Percentiles rank a stretch among this genome's conserved stretches.
phyloP scores from a whole-genome alignment of 30 jellyfish, hydroid and myxozoan species.

The Rhopilema esculentum region DNA sequence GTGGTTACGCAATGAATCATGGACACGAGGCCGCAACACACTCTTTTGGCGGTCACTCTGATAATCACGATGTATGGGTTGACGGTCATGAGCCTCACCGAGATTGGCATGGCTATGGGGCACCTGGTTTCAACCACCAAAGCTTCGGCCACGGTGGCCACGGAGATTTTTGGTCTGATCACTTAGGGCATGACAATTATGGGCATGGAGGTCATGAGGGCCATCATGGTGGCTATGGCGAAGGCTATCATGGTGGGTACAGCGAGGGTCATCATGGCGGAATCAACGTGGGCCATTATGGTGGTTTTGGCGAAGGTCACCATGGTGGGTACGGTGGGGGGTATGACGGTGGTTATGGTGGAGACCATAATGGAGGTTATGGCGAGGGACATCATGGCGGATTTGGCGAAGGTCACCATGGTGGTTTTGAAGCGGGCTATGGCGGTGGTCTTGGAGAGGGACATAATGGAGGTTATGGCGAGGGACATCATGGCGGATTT shows the following conservation, averaged over 20 bases:
- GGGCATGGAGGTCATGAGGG: constrained; percentile 13
- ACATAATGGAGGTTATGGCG: constrained; percentile 21
- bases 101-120: constrained; percentile 46
- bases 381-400: constrained; percentile 16
- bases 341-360: neutral
- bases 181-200: neutral
- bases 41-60: neutral
- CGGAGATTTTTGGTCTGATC: neutral
- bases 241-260: constrained; percentile 20
- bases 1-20: neutral
- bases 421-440: constrained; percentile 1
- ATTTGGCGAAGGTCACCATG: constrained; percentile 8
- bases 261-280: constrained; percentile 2
- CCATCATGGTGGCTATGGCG: constrained; percentile 27
- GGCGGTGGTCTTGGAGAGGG: constrained; percentile 16
- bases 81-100: constrained; percentile 42
- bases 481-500: constrained; percentile 22
- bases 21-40: neutral
- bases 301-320: neutral
- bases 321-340: constrained; percentile 28
- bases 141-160: neutral
- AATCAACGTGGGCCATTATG: neutral
- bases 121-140: constrained; percentile 18
- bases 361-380: neutral
- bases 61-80: constrained; percentile 26